These are phyloP conservation scores for Cryptocephalus moraei DNA, from an alignment of 2,888 invertebrate species.

Conservation along the genomic window DNA sequence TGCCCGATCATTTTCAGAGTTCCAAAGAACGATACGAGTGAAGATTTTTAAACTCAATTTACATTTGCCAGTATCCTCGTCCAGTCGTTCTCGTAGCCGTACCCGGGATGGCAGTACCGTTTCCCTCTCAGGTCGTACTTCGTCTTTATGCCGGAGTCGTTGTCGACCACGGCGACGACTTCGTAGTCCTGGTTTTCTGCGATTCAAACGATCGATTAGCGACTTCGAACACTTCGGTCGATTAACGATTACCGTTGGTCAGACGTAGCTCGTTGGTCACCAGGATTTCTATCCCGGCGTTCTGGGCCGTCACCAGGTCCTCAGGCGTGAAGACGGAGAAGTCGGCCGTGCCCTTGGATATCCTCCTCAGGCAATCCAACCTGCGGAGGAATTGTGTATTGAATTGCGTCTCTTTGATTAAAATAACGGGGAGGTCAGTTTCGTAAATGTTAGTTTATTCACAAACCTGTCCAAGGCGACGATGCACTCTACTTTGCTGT, in stretches of 20 bases:
- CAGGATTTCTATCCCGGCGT: constrained; percentile 55
- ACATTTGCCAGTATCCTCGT: constrained; percentile 68
- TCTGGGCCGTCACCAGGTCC: constrained; percentile 66
- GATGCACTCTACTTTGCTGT: constrained; percentile 58
- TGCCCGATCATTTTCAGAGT: too few relatives aligned
- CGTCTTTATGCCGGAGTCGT: constrained; percentile 48
- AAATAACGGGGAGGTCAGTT: too few relatives aligned
- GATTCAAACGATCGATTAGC: constrained; percentile 10
- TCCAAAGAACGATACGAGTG: too few relatives aligned
- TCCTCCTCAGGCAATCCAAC: constrained; percentile 68
- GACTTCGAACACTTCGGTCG: constrained; percentile 5
- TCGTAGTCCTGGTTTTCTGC: constrained; percentile 47
- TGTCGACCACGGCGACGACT: constrained; percentile 56
- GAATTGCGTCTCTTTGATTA: too few relatives aligned
- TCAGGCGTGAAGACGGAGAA: constrained; percentile 77
- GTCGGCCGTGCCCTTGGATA: constrained; percentile 70
- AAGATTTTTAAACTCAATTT: constrained; percentile 27
- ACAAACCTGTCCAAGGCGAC: constrained; percentile 58
- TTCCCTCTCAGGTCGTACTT: constrained; percentile 54
- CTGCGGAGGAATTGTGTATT: constrained; percentile 36
- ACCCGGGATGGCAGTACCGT: constrained; percentile 75
- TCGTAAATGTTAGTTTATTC: background rate
- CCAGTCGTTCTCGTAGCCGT: constrained; percentile 61
- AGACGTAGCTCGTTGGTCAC: constrained; percentile 60
- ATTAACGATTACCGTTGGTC: constrained; percentile 37